Evolutionary conservation across 2,888 invertebrate genomes (phyloP).

Genomic region (Mantis religiosa): DNA sequence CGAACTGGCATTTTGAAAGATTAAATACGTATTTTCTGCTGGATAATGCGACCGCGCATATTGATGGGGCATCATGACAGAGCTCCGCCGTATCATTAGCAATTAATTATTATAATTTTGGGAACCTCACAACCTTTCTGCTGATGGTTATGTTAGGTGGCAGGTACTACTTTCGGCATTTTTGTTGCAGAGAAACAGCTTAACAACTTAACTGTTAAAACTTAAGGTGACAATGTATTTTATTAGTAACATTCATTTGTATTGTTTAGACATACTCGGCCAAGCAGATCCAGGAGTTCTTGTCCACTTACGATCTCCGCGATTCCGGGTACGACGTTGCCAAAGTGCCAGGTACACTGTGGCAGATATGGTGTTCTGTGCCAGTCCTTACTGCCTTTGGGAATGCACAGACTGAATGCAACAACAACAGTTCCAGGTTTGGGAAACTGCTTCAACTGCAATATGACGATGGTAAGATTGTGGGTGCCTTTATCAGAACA

Average conservation of each 20-base stretch:
- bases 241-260: neutral
- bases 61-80: too few species aligned
- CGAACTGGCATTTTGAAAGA: too few species aligned
- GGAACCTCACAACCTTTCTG: too few species aligned
- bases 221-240: too few species aligned
- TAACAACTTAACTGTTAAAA: too few species aligned
- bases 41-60: too few species aligned
- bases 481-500: slow-evolving; percentile 43
- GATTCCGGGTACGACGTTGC: neutral
- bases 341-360: slow-evolving; percentile 33
- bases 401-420: slow-evolving; percentile 43
- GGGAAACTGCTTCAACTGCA: slow-evolving; percentile 44
- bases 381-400: slow-evolving; percentile 41
- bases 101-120: too few species aligned
- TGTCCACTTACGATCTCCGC: slow-evolving; percentile 26
- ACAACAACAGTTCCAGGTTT: slow-evolving; percentile 45
- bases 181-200: too few species aligned
- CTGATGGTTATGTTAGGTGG: too few species aligned
- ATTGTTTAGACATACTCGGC: neutral
- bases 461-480: slow-evolving; percentile 38
- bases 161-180: too few species aligned
- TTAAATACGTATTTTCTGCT: too few species aligned
- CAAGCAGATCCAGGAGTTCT: slow-evolving; percentile 37
- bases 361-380: slow-evolving; percentile 39
- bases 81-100: too few species aligned